Evolutionary conservation across 2,888 invertebrate genomes (phyloP), one percentile per base, ranked within the genome.

Genomic region (Anorthoa munda): DNA sequence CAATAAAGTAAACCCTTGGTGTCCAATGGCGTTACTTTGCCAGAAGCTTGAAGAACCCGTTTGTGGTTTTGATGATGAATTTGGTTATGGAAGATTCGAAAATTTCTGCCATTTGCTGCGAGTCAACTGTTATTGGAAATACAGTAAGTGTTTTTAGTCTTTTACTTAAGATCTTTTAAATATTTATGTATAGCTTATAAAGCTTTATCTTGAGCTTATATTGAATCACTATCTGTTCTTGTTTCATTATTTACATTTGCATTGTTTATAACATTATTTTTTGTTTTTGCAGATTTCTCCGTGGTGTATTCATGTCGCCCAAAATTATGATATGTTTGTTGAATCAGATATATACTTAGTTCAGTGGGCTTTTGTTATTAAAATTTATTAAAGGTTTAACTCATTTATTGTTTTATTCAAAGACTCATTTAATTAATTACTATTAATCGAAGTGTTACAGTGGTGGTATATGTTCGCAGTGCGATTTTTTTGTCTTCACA

Each of bases 41-140:
- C 88, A 83, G 3, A 91, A 86, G 53, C 83, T 85, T 2, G 74
- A 77, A 11, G 79, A 85, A 3, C 87, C 92, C 4, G 82, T 93
- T 12, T 94, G 95, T 85, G 95, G 93, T 0, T 93, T 90, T 58
- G 95, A 95, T 77, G 93, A 94, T 45, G 90, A 83, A 0, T 93
- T 91, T 66, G 95, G 95, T 9, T 92, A 90, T 61, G 93, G 91
- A 2, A 92, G 88, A 80, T 95, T 95, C 76, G 92, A 93, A 53
- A 92, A 94, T 51, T 68, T 94, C 13, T 95, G 95, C 67, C 95
- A 95, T 71, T 90, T 95, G 92, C 71, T 94, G 13, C 89, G 92
- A 72, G 92, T 94, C 2, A 95, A 95, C 76, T 95, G 95, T 75
- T 94, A 92, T 84, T 94, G 92, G 92, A 92, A 92, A 74, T 93